Evolutionary conservation across 2,113 vertebrate species (phyloP).

Genomic region (Xiphophorus hellerii): DNA sequence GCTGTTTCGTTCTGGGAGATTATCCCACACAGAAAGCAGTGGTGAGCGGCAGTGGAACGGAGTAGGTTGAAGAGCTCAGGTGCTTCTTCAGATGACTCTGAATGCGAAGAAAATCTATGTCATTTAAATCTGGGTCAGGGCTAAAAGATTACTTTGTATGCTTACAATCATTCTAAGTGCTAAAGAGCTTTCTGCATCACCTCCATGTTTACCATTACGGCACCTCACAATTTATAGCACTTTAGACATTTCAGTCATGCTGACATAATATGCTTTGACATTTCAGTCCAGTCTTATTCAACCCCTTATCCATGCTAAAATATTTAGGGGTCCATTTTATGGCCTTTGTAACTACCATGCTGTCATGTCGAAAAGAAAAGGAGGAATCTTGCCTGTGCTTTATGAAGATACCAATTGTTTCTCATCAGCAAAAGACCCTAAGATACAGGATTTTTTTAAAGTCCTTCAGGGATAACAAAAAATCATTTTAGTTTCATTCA

Average conservation of each 20-base stretch:
- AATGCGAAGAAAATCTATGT: constrained; percentile 16
- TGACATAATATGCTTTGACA: not conserved
- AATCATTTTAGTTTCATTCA: no score
- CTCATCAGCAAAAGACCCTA: no score
- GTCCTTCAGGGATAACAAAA: no score
- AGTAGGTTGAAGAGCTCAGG: constrained; percentile 29
- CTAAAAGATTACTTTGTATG: not conserved
- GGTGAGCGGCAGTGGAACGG: not conserved
- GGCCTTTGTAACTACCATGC: not conserved
- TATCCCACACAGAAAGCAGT: constrained; percentile 26
- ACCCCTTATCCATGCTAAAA: not conserved
- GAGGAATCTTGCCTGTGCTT: not conserved
- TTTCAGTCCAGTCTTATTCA: not conserved
- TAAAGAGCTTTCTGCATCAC: not conserved
- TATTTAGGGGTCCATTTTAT: not conserved
- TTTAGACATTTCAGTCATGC: not conserved
- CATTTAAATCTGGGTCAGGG: constrained; percentile 28
- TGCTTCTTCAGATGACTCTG: constrained; percentile 10
- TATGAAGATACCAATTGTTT: not conserved
- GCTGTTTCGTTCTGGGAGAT: constrained; percentile 33
- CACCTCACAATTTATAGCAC: not conserved
- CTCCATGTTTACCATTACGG: constrained; percentile 5
- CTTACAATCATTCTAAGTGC: not conserved
- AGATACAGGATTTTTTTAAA: no score
- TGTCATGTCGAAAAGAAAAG: not conserved